A percentile compares a stretch with the other conserved stretches of the same genome.
phyloP scores from a whole-genome alignment of 2,888 invertebrate genomes.

The Helicoverpa assulta region DNA sequence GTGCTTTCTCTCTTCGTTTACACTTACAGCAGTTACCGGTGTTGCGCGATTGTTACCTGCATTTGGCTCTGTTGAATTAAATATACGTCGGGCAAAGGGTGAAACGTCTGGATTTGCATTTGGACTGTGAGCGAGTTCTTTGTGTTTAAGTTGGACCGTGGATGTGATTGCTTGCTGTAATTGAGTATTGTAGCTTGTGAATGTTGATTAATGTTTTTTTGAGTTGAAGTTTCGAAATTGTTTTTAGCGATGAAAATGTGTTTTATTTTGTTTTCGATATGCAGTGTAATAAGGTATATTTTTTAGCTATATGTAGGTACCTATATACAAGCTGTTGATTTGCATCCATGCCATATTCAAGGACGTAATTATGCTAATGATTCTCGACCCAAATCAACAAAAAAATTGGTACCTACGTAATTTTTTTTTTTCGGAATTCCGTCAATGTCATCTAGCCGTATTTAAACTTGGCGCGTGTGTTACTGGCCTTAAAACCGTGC shows the following conservation, averaged over 20 bases:
- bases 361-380: no score
- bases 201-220: constrained; percentile 30
- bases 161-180: constrained; percentile 63
- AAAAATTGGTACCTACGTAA: no score
- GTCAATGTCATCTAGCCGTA: no score
- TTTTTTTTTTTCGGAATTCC: no score
- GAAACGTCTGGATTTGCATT: constrained; percentile 88
- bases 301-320: no score
- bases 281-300: background rate
- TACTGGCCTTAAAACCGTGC: no score
- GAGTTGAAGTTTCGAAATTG: background rate
- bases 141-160: constrained; percentile 73
- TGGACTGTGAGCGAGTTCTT: constrained; percentile 80
- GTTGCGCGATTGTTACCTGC: constrained; percentile 87
- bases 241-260: background rate
- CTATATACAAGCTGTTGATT: no score
- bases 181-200: constrained; percentile 31
- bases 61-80: constrained; percentile 86
- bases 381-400: no score
- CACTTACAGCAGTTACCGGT: constrained; percentile 88
- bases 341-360: no score
- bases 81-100: constrained; percentile 87
- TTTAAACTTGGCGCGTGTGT: no score
- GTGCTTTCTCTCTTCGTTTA: constrained; percentile 87
- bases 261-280: background rate